These are phyloP conservation scores for Tineola bisselliella DNA, from an alignment of 2,888 invertebrate genomes.

Conservation along the genomic window DNA sequence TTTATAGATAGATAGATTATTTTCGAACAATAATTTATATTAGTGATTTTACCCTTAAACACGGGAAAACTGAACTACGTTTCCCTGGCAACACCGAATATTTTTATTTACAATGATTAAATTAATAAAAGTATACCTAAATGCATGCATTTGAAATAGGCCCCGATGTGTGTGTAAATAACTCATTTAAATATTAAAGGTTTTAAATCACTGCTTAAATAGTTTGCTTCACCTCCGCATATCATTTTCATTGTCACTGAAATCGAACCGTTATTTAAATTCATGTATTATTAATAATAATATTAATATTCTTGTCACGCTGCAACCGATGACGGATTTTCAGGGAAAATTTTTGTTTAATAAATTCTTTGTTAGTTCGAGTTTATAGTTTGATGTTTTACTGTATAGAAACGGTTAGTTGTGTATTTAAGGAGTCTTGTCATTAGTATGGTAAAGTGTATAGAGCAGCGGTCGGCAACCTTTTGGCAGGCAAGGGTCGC, in stretches of 20 bases:
- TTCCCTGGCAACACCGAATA: no score
- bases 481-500: no score
- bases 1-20: no score
- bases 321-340: constrained; percentile 53
- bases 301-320: constrained; percentile 36
- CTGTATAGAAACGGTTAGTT: not conserved
- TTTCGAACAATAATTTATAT: no score
- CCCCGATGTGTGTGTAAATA: not conserved
- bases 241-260: not conserved
- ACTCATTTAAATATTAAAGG: no score
- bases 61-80: no score
- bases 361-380: constrained; percentile 1
- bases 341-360: constrained; percentile 49
- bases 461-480: no score
- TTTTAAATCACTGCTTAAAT: not conserved
- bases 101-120: not conserved
- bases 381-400: not conserved
- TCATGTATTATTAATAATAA: not conserved
- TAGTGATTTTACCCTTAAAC: no score
- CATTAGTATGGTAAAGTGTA: no score
- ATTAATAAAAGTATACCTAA: not conserved
- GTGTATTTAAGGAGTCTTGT: no score
- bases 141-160: not conserved
- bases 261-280: not conserved
- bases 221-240: not conserved